These are phyloP conservation scores for Drosophila novamexicana DNA, from an alignment of 1,140 invertebrate genomes.

Conservation along the genomic window DNA sequence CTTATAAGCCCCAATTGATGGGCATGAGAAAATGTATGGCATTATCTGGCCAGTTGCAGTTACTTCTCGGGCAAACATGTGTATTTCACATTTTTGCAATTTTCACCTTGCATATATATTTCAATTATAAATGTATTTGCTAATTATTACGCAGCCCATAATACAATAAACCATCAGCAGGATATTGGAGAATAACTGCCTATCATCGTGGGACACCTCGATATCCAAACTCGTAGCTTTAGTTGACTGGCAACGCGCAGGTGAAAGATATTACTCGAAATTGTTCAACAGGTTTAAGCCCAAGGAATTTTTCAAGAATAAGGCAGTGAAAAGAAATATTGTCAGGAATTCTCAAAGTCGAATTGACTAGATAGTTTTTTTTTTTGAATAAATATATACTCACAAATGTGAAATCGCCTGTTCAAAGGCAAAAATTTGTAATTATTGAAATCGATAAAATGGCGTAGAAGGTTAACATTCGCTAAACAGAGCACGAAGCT, in stretches of 20 bases:
- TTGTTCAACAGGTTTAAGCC: too few species aligned
- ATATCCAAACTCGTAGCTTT: background rate
- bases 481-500: too few species aligned
- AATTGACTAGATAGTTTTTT: too few species aligned
- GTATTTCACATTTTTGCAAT: conserved; percentile 26
- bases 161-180: conserved; percentile 21
- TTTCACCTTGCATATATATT: conserved; percentile 47
- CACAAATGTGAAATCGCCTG: too few species aligned
- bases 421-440: too few species aligned
- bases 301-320: too few species aligned
- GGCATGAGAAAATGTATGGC: conserved; percentile 4
- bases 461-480: too few species aligned
- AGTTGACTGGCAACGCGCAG: background rate
- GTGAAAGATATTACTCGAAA: too few species aligned
- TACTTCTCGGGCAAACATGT: conserved; percentile 3
- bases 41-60: conserved; percentile 2
- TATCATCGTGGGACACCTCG: background rate
- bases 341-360: too few species aligned
- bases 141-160: conserved; percentile 35
- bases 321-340: too few species aligned
- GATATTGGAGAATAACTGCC: background rate
- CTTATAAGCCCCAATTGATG: conserved; percentile 10
- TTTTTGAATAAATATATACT: too few species aligned
- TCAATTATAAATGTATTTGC: conserved; percentile 61
- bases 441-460: too few species aligned